These are phyloP conservation scores for Buceros bicornis DNA, from an alignment of 2,797 vertebrate genomes.

Conservation along the genomic window DNA sequence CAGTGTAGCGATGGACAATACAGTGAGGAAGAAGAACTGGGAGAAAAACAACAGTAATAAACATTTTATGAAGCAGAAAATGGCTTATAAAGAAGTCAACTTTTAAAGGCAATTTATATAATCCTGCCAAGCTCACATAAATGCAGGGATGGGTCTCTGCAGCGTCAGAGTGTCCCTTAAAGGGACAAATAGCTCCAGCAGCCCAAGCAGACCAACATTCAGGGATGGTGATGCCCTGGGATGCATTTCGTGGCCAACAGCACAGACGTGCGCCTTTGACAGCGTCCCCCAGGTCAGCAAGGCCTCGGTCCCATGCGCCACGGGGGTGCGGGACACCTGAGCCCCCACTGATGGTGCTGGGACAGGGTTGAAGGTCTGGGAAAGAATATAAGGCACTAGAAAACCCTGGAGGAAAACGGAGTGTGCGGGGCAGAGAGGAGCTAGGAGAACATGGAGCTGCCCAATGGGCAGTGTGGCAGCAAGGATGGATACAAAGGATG, in stretches of 20 bases:
- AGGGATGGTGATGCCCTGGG: neutral
- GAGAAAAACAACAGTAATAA: conserved; percentile 74
- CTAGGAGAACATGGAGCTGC: neutral
- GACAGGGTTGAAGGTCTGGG: neutral
- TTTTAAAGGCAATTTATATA: conserved; percentile 74
- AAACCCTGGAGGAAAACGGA: rapidly evolving
- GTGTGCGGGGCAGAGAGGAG: neutral
- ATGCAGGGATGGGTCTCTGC: conserved; percentile 25
- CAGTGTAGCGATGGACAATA: neutral
- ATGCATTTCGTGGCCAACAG: neutral
- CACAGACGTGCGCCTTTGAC: neutral
- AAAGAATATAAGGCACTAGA: neutral
- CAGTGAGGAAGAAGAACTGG: conserved; percentile 1
- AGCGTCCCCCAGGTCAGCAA: rapidly evolving
- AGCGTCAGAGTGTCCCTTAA: conserved; percentile 71
- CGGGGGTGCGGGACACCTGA: neutral
- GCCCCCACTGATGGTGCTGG: neutral
- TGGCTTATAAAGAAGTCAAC: conserved; percentile 77
- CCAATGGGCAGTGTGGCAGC: neutral
- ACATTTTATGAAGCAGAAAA: conserved; percentile 79
- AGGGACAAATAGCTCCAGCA: neutral
- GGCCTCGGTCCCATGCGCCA: rapidly evolving
- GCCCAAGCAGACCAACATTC: neutral
- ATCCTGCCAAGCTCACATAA: conserved; percentile 60
- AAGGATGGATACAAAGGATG: neutral